Evolutionary conservation across 2,888 invertebrate species (phyloP).

Genomic region (Melinaea marsaeus): DNA sequence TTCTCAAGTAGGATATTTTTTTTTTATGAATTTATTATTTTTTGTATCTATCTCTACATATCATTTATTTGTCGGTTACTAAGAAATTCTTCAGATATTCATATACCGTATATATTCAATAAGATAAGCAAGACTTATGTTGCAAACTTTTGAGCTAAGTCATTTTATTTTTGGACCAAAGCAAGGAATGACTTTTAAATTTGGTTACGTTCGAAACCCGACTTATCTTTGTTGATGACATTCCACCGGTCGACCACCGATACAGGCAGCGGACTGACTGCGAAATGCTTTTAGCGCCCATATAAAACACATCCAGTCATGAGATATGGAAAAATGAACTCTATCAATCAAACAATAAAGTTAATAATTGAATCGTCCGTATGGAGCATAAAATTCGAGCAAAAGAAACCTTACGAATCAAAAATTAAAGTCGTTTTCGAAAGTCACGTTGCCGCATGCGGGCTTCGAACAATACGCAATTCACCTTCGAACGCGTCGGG

Average conservation of each 20-base stretch:
- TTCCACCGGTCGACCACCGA: constrained; percentile 70
- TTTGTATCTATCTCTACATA: background rate
- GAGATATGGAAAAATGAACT: constrained; percentile 39
- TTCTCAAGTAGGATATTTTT: background rate
- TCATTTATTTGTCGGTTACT: too few species aligned
- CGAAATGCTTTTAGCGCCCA: constrained; percentile 76
- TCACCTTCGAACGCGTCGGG: constrained; percentile 76
- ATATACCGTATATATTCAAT: background rate
- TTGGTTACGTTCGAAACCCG: constrained; percentile 52
- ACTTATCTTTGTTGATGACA: constrained; percentile 75
- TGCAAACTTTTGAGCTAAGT: background rate
- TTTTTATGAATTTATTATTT: background rate
- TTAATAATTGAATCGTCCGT: constrained; percentile 37
- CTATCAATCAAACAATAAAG: constrained; percentile 34
- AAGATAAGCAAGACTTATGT: constrained; percentile 2
- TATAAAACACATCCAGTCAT: constrained; percentile 46
- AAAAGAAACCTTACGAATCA: constrained; percentile 70
- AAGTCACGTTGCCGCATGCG: constrained; percentile 65
- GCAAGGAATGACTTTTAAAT: constrained; percentile 13
- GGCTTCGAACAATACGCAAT: constrained; percentile 76
- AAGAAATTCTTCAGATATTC: too few species aligned
- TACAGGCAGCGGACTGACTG: constrained; percentile 74
- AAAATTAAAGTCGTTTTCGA: constrained; percentile 71
- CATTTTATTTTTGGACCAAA: background rate
- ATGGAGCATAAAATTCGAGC: constrained; percentile 41